Conservation (phyloP, 1,140 invertebrate genomes). For the Saccostrea cuccullata region DNA sequence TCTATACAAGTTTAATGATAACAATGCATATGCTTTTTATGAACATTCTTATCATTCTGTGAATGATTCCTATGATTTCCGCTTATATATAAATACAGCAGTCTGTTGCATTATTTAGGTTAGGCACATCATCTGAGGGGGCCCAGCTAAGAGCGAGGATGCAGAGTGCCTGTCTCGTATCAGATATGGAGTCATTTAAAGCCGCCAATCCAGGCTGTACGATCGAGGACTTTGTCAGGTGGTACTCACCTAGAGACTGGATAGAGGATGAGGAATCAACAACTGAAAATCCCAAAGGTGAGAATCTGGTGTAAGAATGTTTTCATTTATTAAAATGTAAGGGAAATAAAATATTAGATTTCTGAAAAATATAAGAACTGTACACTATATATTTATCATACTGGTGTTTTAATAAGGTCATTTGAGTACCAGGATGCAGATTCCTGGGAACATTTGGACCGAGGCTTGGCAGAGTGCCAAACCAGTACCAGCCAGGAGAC, state of each 20-base stretch:
- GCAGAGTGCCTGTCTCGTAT: constrained; percentile 96
- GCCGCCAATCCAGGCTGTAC: constrained; percentile 95
- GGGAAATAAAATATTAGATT: too few relatives aligned
- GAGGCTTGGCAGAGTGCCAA: constrained; percentile 91
- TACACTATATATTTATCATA: too few relatives aligned
- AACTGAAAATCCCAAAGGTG: constrained; percentile 62
- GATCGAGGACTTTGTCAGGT: constrained; percentile 98
- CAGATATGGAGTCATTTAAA: constrained; percentile 99
- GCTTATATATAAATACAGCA: too few relatives aligned
- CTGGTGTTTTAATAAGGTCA: too few relatives aligned
- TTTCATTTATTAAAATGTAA: too few relatives aligned
- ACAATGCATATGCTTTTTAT: too few relatives aligned
- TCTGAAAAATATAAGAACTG: too few relatives aligned
- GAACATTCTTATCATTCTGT: too few relatives aligned
- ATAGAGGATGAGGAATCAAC: constrained; percentile 68
- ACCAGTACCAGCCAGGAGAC: constrained; percentile 91
- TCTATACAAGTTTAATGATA: too few relatives aligned
- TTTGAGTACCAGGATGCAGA: constrained; percentile 93
- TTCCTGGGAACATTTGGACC: constrained; percentile 96
- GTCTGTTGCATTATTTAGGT: constrained; percentile 79
- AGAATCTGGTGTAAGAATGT: neutral
- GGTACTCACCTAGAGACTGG: constrained; percentile 98
- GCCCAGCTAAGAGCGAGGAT: constrained; percentile 92
- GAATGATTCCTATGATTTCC: too few relatives aligned
- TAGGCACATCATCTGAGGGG: constrained; percentile 90